phyloP scores from a whole-genome alignment of 2,113 vertebrate genomes.

The Scomber colias region DNA sequence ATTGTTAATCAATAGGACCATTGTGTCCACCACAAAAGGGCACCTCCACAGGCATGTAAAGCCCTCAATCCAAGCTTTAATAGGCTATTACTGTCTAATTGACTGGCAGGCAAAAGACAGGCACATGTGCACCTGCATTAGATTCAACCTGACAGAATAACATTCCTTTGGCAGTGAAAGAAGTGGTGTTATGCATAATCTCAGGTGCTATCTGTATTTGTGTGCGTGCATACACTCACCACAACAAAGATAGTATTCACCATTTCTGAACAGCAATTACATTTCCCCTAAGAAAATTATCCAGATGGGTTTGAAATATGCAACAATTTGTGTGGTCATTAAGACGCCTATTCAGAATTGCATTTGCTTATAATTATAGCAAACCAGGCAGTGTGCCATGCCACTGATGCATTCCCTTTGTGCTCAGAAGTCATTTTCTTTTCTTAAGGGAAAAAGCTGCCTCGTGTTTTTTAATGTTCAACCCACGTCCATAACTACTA shows the following conservation, averaged over 20 bases:
- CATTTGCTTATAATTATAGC: conserved; percentile 77
- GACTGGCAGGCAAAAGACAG: neutral
- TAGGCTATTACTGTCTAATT: neutral
- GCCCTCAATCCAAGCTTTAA: neutral
- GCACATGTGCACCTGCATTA: conserved; percentile 27
- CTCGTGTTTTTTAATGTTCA: conserved; percentile 64
- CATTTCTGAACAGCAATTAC: conserved; percentile 76
- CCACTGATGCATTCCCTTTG: conserved; percentile 72
- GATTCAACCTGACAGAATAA: conserved; percentile 41
- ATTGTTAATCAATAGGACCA: neutral
- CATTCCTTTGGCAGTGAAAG: conserved; percentile 37
- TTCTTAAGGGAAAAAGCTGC: conserved; percentile 58
- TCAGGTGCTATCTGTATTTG: conserved; percentile 47
- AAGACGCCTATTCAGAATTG: conserved; percentile 74
- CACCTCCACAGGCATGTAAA: neutral
- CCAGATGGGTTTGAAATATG: conserved; percentile 82
- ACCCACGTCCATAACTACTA: conserved; percentile 54
- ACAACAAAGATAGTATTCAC: conserved; percentile 45
- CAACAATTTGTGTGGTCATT: conserved; percentile 83
- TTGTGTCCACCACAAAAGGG: neutral
- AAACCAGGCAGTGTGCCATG: conserved; percentile 66
- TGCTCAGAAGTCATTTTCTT: conserved; percentile 72
- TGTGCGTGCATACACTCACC: neutral
- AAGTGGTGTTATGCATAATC: conserved; percentile 57
- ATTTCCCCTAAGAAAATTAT: conserved; percentile 73